Evolutionary conservation across 2,113 vertebrate genomes (phyloP), one percentile per base, ranked within the genome.

Genomic region (Brachypteracias leptosomus): DNA sequence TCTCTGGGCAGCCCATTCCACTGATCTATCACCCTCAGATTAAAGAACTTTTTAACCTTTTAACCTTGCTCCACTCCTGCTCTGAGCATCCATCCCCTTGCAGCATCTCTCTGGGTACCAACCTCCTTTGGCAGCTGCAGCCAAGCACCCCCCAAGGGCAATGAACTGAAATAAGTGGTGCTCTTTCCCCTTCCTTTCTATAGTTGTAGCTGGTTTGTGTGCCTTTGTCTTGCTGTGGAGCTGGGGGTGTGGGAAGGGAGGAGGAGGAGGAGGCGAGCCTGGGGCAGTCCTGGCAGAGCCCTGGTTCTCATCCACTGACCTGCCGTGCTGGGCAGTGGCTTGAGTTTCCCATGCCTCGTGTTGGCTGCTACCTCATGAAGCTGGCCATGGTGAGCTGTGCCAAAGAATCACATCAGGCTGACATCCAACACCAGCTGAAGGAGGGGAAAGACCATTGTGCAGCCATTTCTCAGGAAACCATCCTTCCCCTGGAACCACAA

Each of bases 401-500:
- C 96, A 96, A 89, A 52, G 83, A 94, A 96, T 94, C 93, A 95
- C 94, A 93, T 88, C 96, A 79, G 95, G 94, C 96, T 88, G 93
- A 96, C 11, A 96, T 85, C 95, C 95, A 92, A 94, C 44, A 93
- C 95, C 52, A 5, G 79, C 57, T 47, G 49, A 83, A 92, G 85
- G 78, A 95, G 51, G 68, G 73, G 82, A 85, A 82, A 70, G 78
- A 82, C 79, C 54, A 17, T 62, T 0, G 11, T 19, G 54, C 16
- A 22, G n/a, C 54, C 14, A 7, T 25, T 89, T 85, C 46, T 74
- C 66, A 71, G 29, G 67, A 85, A 66, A n/a, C n/a, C 0, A 2
- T 83, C 47, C 75, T 70, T 75, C 22, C 47, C 51, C 58, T 26
- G 35, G 49, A 68, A 77, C 46, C 44, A 33, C 29, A 7, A 22